Base-by-base conservation (phyloP, 2,888 invertebrate species). In the Drosophila cognata region DNA sequence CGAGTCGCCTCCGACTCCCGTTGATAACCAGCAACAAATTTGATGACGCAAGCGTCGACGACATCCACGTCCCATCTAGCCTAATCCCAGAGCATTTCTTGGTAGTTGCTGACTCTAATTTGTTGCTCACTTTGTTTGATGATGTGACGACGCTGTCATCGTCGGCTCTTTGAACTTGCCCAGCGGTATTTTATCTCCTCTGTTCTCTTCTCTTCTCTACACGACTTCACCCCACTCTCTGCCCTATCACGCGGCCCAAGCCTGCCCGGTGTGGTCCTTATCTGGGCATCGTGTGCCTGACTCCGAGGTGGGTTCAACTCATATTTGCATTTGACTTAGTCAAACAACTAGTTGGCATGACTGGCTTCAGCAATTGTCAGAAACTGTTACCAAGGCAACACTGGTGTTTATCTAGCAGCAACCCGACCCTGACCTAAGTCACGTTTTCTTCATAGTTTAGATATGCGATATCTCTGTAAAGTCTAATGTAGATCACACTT, bases 1-100 rank as follows among this genome's bases (percentile, higher is more conserved):
- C 52, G 31, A 35, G 52, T 64, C 53, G 41, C 38, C 60, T n/a
- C 21, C 51, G 51, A 25, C 58, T 31, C 25, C 43, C 29, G 58
- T 50, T 82, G 82, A 86, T 86, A 89, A 84, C 77, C 79, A 70
- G 81, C 84, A 79, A 89, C 77, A 86, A 83, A 85, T 83, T 85
- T 77, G 77, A 85, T 87, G 86, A 88, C 90, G 81, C 86, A 89
- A 89, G 67, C 63, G 58, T 6, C 43, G 43, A 48, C 71, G 56
- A 31, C 74, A 73, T 68, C 63, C 51, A 50, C 41, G 29, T 48
- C 56, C 25, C n/a, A 38, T 46, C 48, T 56, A 16, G 52, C 43
- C 72, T 65, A 48, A 58, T 57, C 57, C 60, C 48, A 63, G 43
- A 29, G 53, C 57, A 38, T 64, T 81, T 80, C 83, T 61, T 73